These are phyloP conservation scores for Dexiosoma caninum DNA, from an alignment of 2,888 invertebrate genomes.

Conservation along the genomic window DNA sequence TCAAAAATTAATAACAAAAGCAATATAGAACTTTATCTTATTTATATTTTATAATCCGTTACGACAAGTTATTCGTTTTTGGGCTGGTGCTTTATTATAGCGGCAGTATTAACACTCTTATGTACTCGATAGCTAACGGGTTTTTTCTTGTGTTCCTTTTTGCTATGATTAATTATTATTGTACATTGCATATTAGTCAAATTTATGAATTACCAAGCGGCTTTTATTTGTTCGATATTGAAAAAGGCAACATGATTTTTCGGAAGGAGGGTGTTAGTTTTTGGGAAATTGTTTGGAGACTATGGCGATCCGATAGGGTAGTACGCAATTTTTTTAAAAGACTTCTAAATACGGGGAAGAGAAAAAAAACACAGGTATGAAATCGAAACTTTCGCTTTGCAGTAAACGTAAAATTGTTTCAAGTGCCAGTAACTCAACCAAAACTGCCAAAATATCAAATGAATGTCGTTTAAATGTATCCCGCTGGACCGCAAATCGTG, in stretches of 20 bases:
- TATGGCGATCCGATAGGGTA: too few species aligned
- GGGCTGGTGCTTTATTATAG: not conserved
- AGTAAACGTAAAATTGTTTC: not conserved
- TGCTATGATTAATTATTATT: not conserved
- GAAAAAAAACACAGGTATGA: not conserved
- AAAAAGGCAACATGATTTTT: not conserved
- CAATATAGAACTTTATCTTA: not conserved
- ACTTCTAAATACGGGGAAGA: too few species aligned
- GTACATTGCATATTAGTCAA: not conserved
- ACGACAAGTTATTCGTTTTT: not conserved
- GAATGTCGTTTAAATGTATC: not conserved
- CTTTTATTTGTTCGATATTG: not conserved
- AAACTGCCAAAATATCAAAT: not conserved
- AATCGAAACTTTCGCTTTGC: not conserved
- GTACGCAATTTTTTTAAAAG: too few species aligned
- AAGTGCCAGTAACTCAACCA: not conserved
- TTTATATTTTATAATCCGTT: not conserved
- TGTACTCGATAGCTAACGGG: too few species aligned
- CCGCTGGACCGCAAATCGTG: not conserved
- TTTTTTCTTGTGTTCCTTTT: too few species aligned
- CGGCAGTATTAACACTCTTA: too few species aligned
- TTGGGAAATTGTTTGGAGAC: not conserved
- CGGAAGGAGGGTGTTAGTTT: not conserved
- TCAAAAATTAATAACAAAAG: not conserved
- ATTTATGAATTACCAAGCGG: not conserved